Conservation (phyloP, 2,888 invertebrate genomes). For the Pollenia labialis region DNA sequence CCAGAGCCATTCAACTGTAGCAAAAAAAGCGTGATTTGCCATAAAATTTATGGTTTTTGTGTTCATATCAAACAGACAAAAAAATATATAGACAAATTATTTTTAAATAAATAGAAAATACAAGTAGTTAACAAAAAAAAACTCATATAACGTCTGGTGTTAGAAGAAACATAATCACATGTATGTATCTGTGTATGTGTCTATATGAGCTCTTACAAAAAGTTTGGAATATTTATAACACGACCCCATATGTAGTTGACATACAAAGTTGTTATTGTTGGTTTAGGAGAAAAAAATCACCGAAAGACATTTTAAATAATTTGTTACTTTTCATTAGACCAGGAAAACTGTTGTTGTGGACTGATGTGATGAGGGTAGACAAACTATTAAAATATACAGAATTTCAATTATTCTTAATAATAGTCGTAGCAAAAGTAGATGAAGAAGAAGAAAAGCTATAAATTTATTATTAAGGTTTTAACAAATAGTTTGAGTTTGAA, state of each 20-base stretch:
- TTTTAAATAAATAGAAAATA: slow-evolving; percentile 60
- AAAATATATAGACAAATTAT: slow-evolving; percentile 51
- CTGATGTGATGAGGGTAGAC: slow-evolving; percentile 28
- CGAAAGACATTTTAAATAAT: slow-evolving; percentile 35
- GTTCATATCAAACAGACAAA: neutral
- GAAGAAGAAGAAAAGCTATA: slow-evolving; percentile 6
- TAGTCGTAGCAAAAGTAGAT: neutral
- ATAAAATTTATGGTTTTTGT: slow-evolving; percentile 74
- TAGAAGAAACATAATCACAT: neutral
- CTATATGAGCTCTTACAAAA: slow-evolving; percentile 23
- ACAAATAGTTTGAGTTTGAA: neutral
- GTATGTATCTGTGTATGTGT: neutral
- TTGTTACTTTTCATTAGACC: slow-evolving; percentile 13
- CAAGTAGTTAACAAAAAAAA: slow-evolving; percentile 50
- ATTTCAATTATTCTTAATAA: slow-evolving; percentile 26
- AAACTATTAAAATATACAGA: slow-evolving; percentile 40
- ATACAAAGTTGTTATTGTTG: slow-evolving; percentile 28
- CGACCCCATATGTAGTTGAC: slow-evolving; percentile 64
- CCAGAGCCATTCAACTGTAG: slow-evolving; percentile 75
- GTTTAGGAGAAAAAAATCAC: neutral
- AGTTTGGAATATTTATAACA: slow-evolving; percentile 28
- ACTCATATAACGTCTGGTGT: neutral
- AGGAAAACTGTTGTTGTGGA: neutral
- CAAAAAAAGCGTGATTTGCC: slow-evolving; percentile 76
- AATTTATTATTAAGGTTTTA: neutral